A percentile compares a stretch with the other conserved stretches of the same genome.
Evolutionary conservation across 2,113 vertebrate genomes (phyloP).

Genomic region (Phyllopteryx taeniolatus): DNA sequence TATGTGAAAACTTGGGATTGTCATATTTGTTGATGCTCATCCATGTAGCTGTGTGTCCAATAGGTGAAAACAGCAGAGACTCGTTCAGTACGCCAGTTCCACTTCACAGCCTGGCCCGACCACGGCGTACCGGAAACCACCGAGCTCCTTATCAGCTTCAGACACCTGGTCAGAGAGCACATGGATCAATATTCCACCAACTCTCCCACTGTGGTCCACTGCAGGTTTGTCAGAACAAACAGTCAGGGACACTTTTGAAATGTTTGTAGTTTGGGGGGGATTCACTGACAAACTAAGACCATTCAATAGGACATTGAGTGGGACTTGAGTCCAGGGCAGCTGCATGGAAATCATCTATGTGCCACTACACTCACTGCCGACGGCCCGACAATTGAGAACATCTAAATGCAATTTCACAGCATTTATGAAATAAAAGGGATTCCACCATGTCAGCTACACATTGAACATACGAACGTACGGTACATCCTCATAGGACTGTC

Average conservation of each 20-base stretch:
- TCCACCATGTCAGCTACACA: no score
- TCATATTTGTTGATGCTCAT: no score
- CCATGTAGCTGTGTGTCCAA: conserved; percentile 6
- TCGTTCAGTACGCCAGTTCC: conserved; percentile 87
- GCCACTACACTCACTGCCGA: no score
- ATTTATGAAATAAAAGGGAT: no score
- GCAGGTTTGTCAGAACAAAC: conserved; percentile 78
- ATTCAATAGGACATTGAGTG: no score
- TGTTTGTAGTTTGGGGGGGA: not conserved
- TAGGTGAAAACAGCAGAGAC: conserved; percentile 81
- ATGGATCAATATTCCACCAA: conserved; percentile 79
- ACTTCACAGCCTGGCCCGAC: conserved; percentile 97
- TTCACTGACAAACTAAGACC: not conserved
- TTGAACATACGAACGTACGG: no score
- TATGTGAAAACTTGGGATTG: no score
- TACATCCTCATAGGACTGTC: not conserved
- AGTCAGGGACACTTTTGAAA: not conserved
- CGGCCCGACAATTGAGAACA: no score
- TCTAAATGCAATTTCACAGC: not conserved
- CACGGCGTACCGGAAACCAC: conserved; percentile 90
- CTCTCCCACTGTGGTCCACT: conserved; percentile 89
- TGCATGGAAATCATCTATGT: no score
- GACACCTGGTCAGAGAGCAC: conserved; percentile 88
- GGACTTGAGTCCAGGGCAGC: no score
- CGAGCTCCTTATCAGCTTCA: conserved; percentile 89